A percentile compares a stretch with the other conserved stretches of the same genome.
Conservation (phyloP, 92 coral and sea anemone species). For the Montipora capitata region DNA sequence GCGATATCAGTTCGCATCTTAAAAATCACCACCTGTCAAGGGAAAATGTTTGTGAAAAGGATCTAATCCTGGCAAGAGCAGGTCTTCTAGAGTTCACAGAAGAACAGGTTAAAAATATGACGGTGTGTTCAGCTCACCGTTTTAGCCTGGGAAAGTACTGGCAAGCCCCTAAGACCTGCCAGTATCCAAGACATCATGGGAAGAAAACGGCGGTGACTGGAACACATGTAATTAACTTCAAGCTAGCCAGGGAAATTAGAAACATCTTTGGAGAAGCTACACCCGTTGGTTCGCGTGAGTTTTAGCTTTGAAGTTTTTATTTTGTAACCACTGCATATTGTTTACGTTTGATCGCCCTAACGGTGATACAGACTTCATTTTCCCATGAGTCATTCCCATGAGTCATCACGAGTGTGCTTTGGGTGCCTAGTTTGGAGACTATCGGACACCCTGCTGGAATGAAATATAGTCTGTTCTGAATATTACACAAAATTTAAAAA, state of each 20-base stretch:
- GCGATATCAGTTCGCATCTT: constrained; percentile 59
- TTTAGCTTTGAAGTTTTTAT: constrained; percentile 7
- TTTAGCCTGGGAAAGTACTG: constrained; percentile 33
- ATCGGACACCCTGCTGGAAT: constrained; percentile 15
- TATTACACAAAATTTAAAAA: constrained; percentile 1
- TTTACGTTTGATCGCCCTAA: constrained; percentile 24
- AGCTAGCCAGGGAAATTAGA: neutral
- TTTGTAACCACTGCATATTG: constrained; percentile 5
- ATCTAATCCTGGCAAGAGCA: constrained; percentile 26
- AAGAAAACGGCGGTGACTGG: constrained; percentile 34
- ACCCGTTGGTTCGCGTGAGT: constrained; percentile 21
- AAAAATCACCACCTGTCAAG: constrained; percentile 44
- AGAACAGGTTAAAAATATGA: constrained; percentile 38
- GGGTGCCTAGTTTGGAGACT: constrained; percentile 14
- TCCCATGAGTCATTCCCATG: constrained; percentile 20
- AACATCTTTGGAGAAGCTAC: constrained; percentile 14
- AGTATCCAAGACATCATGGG: constrained; percentile 17
- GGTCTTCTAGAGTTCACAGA: constrained; percentile 5
- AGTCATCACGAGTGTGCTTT: constrained; percentile 28
- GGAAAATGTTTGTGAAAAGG: constrained; percentile 7
- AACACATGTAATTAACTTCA: constrained; percentile 2
- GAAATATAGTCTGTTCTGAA: constrained; percentile 16
- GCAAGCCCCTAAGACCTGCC: constrained; percentile 7
- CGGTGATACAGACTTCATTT: constrained; percentile 11
- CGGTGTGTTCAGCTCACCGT: constrained; percentile 32